Conservation (phyloP, 2,888 invertebrate species). For the Aricia artaxerxes region DNA sequence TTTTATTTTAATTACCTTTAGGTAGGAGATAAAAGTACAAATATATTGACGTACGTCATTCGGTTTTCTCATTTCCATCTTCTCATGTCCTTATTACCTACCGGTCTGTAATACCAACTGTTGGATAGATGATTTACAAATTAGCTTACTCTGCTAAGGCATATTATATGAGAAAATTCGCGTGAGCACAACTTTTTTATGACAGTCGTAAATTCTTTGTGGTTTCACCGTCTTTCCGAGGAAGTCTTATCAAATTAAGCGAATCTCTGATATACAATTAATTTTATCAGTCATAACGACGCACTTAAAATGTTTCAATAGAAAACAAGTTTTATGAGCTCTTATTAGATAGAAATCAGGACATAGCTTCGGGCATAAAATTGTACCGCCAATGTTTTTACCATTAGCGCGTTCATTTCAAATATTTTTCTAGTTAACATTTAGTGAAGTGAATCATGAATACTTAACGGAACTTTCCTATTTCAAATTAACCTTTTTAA, state of each 20-base stretch:
- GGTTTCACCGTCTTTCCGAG: background rate
- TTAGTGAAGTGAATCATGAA: background rate
- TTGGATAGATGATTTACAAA: background rate
- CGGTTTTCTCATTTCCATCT: too few species aligned
- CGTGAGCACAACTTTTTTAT: background rate
- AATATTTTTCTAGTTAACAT: background rate
- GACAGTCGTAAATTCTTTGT: background rate
- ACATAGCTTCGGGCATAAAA: slow-evolving; percentile 9
- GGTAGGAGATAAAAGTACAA: too few species aligned
- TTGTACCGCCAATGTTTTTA: background rate
- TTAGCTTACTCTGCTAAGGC: background rate
- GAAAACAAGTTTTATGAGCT: slow-evolving; percentile 23
- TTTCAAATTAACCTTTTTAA: background rate
- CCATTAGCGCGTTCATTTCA: background rate
- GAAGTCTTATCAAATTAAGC: background rate
- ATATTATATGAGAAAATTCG: background rate
- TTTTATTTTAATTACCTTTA: background rate
- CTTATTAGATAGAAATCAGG: slow-evolving; percentile 15
- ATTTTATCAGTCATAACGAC: slow-evolving; percentile 7
- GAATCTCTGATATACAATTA: background rate
- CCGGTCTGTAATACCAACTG: background rate
- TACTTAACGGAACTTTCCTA: background rate
- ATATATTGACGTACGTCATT: too few species aligned
- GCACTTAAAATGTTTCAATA: slow-evolving; percentile 19
- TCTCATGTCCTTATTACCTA: too few species aligned